Evolutionary conservation across 2,797 vertebrate genomes (phyloP).

Genomic region (Siniperca obscura): DNA sequence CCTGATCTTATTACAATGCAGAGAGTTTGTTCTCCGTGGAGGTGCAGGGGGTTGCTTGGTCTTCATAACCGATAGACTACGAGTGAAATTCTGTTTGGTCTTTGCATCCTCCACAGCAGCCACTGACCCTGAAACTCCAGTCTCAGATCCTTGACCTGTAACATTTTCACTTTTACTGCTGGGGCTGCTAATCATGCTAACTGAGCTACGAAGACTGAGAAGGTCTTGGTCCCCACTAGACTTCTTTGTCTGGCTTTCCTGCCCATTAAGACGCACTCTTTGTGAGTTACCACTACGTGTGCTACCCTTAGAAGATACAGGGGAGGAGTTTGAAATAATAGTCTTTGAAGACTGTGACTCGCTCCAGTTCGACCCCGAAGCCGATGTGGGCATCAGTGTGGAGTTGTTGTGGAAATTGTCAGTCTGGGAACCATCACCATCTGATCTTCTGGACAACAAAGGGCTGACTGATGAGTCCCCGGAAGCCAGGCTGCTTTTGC

Average conservation of each 20-base stretch:
- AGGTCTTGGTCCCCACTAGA: constrained; percentile 68
- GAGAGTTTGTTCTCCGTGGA: constrained; percentile 90
- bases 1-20: constrained; percentile 83
- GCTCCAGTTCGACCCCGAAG: constrained; percentile 89
- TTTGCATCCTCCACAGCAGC: constrained; percentile 80
- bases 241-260: constrained; percentile 44
- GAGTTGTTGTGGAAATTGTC: constrained; percentile 86
- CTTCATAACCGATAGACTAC: constrained; percentile 92
- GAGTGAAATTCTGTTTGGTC: constrained; percentile 84
- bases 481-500: constrained; percentile 88
- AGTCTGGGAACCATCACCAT: constrained; percentile 71
- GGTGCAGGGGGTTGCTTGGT: constrained; percentile 90
- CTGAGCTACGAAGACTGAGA: constrained; percentile 76
- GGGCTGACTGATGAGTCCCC: constrained; percentile 86
- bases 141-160: constrained; percentile 47
- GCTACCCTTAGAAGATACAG: constrained; percentile 89
- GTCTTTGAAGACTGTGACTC: constrained; percentile 94
- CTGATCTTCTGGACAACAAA: constrained; percentile 86
- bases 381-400: constrained; percentile 53
- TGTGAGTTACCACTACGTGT: constrained; percentile 60
- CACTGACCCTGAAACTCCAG: constrained; percentile 21
- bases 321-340: constrained; percentile 90
- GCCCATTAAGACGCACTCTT: constrained; percentile 36
- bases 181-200: constrained; percentile 69
- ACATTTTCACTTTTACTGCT: constrained; percentile 53